Conservation (phyloP, 2,113 vertebrate genomes). For the Hippopotamus amphibius region DNA sequence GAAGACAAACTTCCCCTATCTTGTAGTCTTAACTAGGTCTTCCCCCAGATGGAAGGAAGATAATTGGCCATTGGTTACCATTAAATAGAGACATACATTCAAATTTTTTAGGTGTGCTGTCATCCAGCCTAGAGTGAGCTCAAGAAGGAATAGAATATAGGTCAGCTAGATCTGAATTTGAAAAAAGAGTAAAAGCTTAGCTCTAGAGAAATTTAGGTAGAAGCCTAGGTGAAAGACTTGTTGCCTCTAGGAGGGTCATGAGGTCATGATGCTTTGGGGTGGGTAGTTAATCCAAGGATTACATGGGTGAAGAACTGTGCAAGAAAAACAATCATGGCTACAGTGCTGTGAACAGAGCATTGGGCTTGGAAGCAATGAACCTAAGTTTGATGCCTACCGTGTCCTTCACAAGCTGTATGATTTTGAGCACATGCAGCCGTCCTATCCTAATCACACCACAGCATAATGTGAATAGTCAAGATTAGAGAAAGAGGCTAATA, state of each 20-base stretch:
- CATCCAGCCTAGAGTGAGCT: background rate
- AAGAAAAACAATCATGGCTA: background rate
- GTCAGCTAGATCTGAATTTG: background rate
- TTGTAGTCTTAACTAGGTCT: background rate
- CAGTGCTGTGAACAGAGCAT: no score
- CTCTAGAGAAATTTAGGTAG: background rate
- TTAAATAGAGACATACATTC: slow-evolving; percentile 34
- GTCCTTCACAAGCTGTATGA: background rate
- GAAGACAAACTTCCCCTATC: slow-evolving; percentile 13
- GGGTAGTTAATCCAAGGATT: background rate
- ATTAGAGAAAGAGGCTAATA: slow-evolving; percentile 35
- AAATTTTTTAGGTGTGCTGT: background rate
- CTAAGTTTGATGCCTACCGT: background rate
- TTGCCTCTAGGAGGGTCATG: background rate
- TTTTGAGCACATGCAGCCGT: background rate
- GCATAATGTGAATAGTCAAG: background rate
- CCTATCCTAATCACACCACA: background rate
- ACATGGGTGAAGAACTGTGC: background rate
- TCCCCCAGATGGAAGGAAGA: background rate
- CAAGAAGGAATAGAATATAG: background rate
- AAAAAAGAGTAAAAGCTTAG: background rate
- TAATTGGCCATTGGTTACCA: background rate
- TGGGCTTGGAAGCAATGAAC: background rate
- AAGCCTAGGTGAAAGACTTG: background rate
- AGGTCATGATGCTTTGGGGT: background rate